Evolutionary conservation across 1,140 invertebrate genomes (phyloP).

Genomic region (Pantala flavescens): DNA sequence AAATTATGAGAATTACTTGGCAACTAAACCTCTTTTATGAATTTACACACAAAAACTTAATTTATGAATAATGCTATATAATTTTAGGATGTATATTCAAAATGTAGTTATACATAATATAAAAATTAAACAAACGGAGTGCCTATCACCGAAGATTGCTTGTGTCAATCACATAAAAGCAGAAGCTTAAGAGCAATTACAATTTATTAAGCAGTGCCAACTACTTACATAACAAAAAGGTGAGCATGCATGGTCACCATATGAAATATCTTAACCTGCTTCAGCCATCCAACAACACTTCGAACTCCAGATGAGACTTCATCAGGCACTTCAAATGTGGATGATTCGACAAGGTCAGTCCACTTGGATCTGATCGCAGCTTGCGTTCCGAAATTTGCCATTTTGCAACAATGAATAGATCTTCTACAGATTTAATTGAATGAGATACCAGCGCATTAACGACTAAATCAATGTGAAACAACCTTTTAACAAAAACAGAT

Average conservation of each 20-base stretch:
- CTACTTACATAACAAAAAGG: background rate
- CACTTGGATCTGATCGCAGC: slow-evolving; percentile 50
- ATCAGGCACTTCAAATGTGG: slow-evolving; percentile 46
- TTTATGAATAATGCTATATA: too few species aligned
- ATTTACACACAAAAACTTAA: too few species aligned
- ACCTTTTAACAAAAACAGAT: background rate
- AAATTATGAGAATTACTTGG: too few species aligned
- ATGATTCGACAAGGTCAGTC: slow-evolving; percentile 54
- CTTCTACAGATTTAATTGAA: background rate
- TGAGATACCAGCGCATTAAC: background rate
- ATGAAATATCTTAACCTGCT: slow-evolving; percentile 44
- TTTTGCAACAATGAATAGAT: slow-evolving; percentile 25
- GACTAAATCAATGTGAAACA: background rate
- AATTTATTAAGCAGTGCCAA: background rate
- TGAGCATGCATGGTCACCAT: slow-evolving; percentile 4
- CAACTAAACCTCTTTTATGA: too few species aligned
- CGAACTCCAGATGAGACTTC: slow-evolving; percentile 54
- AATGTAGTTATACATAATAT: too few species aligned
- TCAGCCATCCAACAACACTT: slow-evolving; percentile 63
- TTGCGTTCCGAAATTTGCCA: slow-evolving; percentile 54
- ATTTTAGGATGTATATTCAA: too few species aligned
- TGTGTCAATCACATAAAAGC: too few species aligned
- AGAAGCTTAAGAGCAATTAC: too few species aligned
- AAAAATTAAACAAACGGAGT: too few species aligned
- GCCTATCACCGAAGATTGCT: too few species aligned